Base-by-base conservation (phyloP, 2,797 vertebrate species). In the Cyprinella venusta region DNA sequence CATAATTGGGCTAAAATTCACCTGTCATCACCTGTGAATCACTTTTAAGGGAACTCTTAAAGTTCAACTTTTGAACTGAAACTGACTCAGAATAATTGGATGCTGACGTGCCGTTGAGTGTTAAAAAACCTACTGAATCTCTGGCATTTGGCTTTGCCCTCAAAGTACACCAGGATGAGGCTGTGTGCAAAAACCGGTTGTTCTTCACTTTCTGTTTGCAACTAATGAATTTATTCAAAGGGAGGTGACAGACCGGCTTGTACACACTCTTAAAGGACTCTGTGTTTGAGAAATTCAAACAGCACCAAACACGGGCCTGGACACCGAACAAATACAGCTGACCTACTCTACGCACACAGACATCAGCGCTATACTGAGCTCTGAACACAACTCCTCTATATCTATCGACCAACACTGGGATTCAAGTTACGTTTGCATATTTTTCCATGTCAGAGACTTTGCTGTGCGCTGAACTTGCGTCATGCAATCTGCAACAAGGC, bases 311-410 rank as follows among this genome's bases (percentile, higher is more conserved):
- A 70, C 24, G 3, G 59, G 69, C 26, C 59, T 50, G 36, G 70
- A 50, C 52, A 81, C 48, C 64, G 12, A 13, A 30, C 76, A 87
- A 87, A 79, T 80, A 79, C 77, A 80, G 71, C 80, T 76, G 82
- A 84, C 68, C 69, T 77, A 48, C 64, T 15, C 56, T 54, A 6
- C 52, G 40, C 65, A 42, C 45, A 42, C 79, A 77, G 40, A 72
- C 79, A 71, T 33, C 13, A 19, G 33, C 2, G 6, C 48, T 80
- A 69, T n/a, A 21, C 33, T 21, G 52, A 50, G 36, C 65, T 59
- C 54, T 10, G 33, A 64, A 70, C 74, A 52, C 69, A 74, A 74
- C 80, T 65, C 15, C 0, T 70, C 42, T 81, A 64, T 74, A 74
- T 74, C 79, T 9, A 72, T 81, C 42, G 24, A 72, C 80, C 69